Base-by-base conservation (phyloP, 1,140 invertebrate genomes). In the Drosophila kohkoa region DNA sequence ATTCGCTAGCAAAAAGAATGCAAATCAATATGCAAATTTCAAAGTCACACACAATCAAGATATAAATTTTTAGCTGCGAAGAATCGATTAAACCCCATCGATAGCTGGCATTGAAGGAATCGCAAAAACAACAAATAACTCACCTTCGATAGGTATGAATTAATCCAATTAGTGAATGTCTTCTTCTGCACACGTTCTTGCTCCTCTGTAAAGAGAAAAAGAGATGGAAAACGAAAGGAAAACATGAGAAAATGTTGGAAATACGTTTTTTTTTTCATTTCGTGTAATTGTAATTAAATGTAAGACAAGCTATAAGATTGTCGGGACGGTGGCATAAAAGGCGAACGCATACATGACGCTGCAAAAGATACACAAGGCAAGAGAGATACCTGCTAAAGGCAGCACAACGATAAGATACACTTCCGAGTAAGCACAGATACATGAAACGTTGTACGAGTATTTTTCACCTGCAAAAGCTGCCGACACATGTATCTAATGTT, bases 81-180 rank as follows among this genome's bases (percentile, higher is more conserved):
- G 41, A 75, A 85, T 85, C 78, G 82, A 86, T 83, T 60, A 48
- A 59, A 41, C n/a, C 60, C 32, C 32, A 49, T 55, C 30, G 52
- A 32, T 48, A 71, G 43, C 38, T 63, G 63, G 16, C 51, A 75
- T 70, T 75, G 66, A 69, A 38, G 20, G 20, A 25, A 25, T 25
- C 20, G 20, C 20, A 43, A 20, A 20, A 10, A 74, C 11, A 70
- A n/a, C 32, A 57, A 20, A 55, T 16, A 16, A 91, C 93, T 95
- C 94, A 99, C 98, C 96, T 99, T 98, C 81, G 96, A 96, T 85
- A 99, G 94, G 94, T 99, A 98, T 92, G 98, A 98, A 94, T 99
- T 99, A 93, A 99, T 99, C 99, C 99, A 99, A 94, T 99, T 99
- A 82, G 99, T 98, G 93, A 99, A 99, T 64, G 98, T 99, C 92